Percentiles rank a stretch among this genome's conserved stretches.
Evolutionary conservation across 2,113 vertebrate species (phyloP).

Genomic region (Hippoglossus stenolepis): DNA sequence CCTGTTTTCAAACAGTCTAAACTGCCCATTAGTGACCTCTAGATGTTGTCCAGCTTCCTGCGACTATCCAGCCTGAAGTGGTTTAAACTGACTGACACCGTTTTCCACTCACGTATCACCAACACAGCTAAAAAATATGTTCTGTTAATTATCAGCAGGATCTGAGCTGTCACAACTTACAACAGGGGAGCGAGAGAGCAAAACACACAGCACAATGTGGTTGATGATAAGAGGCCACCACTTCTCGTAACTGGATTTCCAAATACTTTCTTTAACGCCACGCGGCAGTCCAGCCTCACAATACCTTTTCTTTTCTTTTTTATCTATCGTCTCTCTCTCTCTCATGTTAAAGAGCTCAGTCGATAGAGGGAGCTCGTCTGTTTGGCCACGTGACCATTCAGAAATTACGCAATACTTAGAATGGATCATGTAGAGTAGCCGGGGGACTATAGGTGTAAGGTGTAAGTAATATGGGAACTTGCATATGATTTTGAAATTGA

Average conservation of each 20-base stretch:
- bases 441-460: too few relatives aligned
- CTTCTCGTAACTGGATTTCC: not conserved
- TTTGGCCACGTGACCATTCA: slow-evolving; percentile 29
- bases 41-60: slow-evolving; percentile 10
- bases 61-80: slow-evolving; percentile 23
- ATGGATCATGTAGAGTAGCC: not conserved
- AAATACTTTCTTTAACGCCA: slow-evolving; percentile 14
- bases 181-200: not conserved
- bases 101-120: not conserved
- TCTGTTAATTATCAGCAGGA: slow-evolving; percentile 55
- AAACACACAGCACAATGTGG: slow-evolving; percentile 6
- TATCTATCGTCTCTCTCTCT: too few relatives aligned
- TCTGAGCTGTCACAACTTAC: not conserved
- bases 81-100: slow-evolving; percentile 44
- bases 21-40: not conserved
- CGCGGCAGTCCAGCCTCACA: too few relatives aligned
- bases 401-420: slow-evolving; percentile 36
- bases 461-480: too few relatives aligned
- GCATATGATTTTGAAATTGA: too few relatives aligned
- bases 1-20: not conserved
- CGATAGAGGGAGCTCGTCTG: not conserved
- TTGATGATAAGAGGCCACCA: not conserved
- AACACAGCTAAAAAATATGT: slow-evolving; percentile 2
- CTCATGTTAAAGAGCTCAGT: too few relatives aligned
- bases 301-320: too few relatives aligned